These are phyloP conservation scores for Aleiodes testaceus DNA, from an alignment of 2,888 invertebrate genomes.

Conservation along the genomic window DNA sequence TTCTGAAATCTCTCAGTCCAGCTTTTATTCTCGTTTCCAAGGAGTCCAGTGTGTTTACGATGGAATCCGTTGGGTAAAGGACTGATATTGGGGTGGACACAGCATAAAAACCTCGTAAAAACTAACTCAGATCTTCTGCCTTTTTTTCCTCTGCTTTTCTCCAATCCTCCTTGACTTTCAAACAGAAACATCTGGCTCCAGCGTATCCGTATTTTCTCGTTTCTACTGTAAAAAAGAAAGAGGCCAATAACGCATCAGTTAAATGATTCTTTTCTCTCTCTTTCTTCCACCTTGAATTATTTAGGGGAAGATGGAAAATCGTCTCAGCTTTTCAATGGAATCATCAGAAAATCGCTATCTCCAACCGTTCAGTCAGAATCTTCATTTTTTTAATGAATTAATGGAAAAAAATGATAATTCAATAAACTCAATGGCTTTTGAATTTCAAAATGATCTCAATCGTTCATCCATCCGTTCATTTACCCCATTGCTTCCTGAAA, in stretches of 20 bases:
- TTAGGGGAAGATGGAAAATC: no score
- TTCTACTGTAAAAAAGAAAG: not conserved
- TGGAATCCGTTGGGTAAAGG: slow-evolving; percentile 11
- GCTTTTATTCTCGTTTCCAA: slow-evolving; percentile 9
- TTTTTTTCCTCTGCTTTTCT: slow-evolving; percentile 12
- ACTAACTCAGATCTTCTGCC: slow-evolving; percentile 39
- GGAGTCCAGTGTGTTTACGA: slow-evolving; percentile 19
- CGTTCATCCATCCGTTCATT: no score
- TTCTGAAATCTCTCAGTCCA: not conserved
- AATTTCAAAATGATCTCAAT: no score
- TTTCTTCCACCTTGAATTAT: no score
- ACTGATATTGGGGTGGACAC: slow-evolving; percentile 14
- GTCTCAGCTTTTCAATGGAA: no score
- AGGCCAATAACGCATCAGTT: slow-evolving; percentile 4
- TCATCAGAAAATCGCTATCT: no score
- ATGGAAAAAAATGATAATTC: no score
- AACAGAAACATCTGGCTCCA: slow-evolving; percentile 18
- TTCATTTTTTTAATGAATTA: no score
- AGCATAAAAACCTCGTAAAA: slow-evolving; percentile 33
- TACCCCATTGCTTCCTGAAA: no score
- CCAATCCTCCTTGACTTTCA: slow-evolving; percentile 24
- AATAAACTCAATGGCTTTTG: no score
- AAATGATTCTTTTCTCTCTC: slow-evolving; percentile 4
- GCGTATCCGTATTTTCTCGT: not conserved
- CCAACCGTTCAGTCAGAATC: no score